Base-by-base conservation (phyloP, 2,113 vertebrate species). In the Atherinomorus stipes region DNA sequence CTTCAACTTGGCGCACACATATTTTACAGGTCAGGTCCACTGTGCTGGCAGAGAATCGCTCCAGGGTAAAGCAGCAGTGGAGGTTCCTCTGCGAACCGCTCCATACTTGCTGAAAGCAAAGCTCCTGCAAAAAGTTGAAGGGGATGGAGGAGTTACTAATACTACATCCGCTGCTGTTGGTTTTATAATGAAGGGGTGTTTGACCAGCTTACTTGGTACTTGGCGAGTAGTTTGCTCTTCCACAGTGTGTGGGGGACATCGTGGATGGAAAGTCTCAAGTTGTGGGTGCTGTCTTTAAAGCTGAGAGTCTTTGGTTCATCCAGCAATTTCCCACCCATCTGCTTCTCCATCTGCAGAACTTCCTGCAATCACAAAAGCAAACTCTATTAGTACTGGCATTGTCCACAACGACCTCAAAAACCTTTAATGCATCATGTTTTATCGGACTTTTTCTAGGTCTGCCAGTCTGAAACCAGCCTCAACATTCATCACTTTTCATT, bases 251-350 rank as follows among this genome's bases (percentile, higher is more conserved):
- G 96, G 42, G 96, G 88, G n/a, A 99, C 90, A 5, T 99, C 97
- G 0, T 99, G 98, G 67, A 99, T 94, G 16, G 98, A 99, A 15
- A 99, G 91, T 72, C 98, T 96, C 80, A 99, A 94, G 90, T 99
- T 99, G 88, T 99, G 97, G 74, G 95, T 96, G 88, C 97, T 99
- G 91, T 98, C 97, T 91, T 99, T 99, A 85, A 99, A 99, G 91
- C 95, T 95, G 66, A 99, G 94, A 62, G 95, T 94, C 94, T 99
- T 99, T 76, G 98, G 97, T 89, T 99, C 98, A 47, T 99, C 98
- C 84, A 99, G 71, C 75, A 99, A 93, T 87, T 98, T 98, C 26
- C 98, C 98, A 0, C 97, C 98, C 95, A 98, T 96, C 92, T 99
- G 97, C 71, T 94, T 95, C 92, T 99, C 98, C 42, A 99, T 95